Evolutionary conservation across 2,113 vertebrate species (phyloP).

Genomic region (Peromyscus leucopus): DNA sequence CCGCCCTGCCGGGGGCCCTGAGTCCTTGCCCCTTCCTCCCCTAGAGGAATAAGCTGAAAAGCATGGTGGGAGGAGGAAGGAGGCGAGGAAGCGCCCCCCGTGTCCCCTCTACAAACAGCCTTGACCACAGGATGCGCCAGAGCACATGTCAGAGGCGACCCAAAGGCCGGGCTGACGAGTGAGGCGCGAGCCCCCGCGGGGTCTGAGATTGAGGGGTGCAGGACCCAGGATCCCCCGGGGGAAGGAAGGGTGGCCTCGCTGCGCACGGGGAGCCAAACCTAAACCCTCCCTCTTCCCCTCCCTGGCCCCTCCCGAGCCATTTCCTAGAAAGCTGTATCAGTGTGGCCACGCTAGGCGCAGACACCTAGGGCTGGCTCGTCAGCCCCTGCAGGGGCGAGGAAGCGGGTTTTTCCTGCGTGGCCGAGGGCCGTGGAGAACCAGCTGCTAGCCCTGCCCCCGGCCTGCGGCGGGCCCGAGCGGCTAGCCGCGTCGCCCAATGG

Average conservation of each 20-base stretch:
- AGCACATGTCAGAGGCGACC: constrained; percentile 65
- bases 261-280: constrained; percentile 39
- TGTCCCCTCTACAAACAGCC: neutral
- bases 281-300: neutral
- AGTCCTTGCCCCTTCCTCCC: neutral
- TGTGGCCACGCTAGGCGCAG: constrained; percentile 86
- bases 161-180: neutral
- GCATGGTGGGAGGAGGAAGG: constrained; percentile 22
- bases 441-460: constrained; percentile 40
- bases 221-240: neutral
- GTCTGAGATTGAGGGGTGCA: neutral
- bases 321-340: constrained; percentile 95
- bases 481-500: neutral
- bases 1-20: neutral
- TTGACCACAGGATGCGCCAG: constrained; percentile 45
- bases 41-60: neutral
- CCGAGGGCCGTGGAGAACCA: constrained; percentile 44
- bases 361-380: constrained; percentile 77
- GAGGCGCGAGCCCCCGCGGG: neutral
- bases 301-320: constrained; percentile 78
- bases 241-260: constrained; percentile 40
- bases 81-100: constrained; percentile 49
- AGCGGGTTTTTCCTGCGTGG: constrained; percentile 79
- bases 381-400: constrained; percentile 74
- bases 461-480: neutral